Conservation (phyloP, 53 echinoderm and acorn worm genomes). For the Hippasteria phrygiana region DNA sequence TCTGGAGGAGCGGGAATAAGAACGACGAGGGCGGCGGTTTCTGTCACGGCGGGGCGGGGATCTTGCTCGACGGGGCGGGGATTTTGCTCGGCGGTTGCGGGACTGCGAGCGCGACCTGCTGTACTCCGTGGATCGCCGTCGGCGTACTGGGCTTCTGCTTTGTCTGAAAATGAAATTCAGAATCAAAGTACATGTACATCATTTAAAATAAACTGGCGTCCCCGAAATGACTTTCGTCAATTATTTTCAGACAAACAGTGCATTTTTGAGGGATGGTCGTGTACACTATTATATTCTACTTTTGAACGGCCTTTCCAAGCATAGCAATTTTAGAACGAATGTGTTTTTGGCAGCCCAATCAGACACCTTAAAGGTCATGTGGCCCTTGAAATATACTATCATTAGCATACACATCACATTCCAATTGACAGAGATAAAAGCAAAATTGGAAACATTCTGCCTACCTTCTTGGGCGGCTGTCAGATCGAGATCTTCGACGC, state of each 20-base stretch:
- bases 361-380: too few species aligned
- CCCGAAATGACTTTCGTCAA: too few species aligned
- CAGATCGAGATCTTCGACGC: constrained; percentile 52
- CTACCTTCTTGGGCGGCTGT: constrained; percentile 58
- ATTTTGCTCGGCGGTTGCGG: constrained; percentile 17
- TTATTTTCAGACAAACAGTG: too few species aligned
- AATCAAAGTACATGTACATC: background rate
- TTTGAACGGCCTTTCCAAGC: too few species aligned
- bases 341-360: too few species aligned
- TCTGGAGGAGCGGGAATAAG: constrained; percentile 71
- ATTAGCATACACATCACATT: too few species aligned
- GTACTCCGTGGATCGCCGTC: constrained; percentile 13
- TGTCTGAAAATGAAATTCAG: background rate
- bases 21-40: constrained; percentile 62
- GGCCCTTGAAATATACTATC: too few species aligned
- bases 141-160: constrained; percentile 39
- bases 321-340: too few species aligned
- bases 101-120: constrained; percentile 24
- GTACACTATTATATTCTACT: too few species aligned
- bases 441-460: background rate
- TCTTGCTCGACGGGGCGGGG: too few species aligned
- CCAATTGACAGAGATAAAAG: background rate
- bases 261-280: too few species aligned
- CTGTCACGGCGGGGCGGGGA: constrained; percentile 67
- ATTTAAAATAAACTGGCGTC: background rate